Base-by-base conservation (phyloP, 2,113 vertebrate species). In the Sturnus vulgaris region DNA sequence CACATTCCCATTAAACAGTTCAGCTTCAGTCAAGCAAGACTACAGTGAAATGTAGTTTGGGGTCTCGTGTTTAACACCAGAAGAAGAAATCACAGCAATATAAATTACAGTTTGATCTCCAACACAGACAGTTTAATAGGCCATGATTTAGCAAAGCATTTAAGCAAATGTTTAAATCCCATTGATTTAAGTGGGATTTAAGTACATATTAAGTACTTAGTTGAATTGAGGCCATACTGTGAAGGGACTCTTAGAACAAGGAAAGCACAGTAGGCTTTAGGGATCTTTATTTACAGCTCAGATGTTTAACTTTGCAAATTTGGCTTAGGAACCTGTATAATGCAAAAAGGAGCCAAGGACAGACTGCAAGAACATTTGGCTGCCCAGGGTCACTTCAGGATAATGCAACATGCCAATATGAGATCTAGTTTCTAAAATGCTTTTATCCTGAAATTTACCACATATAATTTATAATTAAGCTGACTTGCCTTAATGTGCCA, bases 201-300 rank as follows among this genome's bases (percentile, higher is more conserved):
- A 96, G 90, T 66, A 93, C 63, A 31, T 78, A 94, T 93, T 91
- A 91, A 94, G 87, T 92, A 93, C 91, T 82, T 94, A 63, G 76
- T 42, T 96, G 90, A 97, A 89, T 82, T 92, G 81, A 69, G 91
- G 79, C 86, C 82, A 80, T 77, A 77, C 83, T 90, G 88, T 92
- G 91, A 93, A 88, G 89, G 95, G 81, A 85, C 60, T 87, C 40
- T 64, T 71, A 77, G 75, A 93, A 80, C 47, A 93, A 90, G 87
- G 83, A 83, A 76, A 86, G 66, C 90, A 88, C 90, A 95, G 88
- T 93, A 95, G 93, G 90, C 72, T 95, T 93, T 63, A 33, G 57
- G 75, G 60, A 92, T 93, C 92, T 96, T 93, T 88, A 91, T 95
- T 96, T 96, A 93, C 94, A 90, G 94, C 91, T 96, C 94, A 96